Conservation (phyloP, 2,888 invertebrate genomes). For the Nycteola revayana region DNA sequence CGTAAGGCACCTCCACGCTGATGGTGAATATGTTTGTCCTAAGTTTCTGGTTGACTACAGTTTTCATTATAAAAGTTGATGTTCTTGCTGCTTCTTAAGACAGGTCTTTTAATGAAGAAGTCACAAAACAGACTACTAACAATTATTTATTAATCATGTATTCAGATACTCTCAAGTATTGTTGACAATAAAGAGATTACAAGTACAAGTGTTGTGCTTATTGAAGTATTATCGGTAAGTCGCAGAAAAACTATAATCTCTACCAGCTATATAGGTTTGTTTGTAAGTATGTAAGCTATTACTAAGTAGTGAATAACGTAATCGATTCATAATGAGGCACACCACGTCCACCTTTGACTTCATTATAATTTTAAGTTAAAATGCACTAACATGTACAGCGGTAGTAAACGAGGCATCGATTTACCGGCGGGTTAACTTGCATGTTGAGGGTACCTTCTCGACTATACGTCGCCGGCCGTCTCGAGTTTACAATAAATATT, state of each 20-base stretch:
- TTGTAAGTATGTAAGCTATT: no score
- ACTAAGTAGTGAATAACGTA: not conserved
- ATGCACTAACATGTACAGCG: no score
- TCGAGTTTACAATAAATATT: no score
- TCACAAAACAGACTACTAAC: slow-evolving; percentile 10
- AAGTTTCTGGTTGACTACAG: not conserved
- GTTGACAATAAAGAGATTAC: slow-evolving; percentile 5
- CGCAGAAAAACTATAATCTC: slow-evolving; percentile 11
- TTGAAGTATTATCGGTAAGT: slow-evolving; percentile 14
- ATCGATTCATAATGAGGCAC: slow-evolving; percentile 5
- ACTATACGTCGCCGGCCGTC: no score
- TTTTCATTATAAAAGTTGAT: no score
- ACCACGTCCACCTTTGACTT: no score
- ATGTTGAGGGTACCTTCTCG: no score
- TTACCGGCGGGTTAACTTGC: no score
- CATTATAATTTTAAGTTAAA: no score
- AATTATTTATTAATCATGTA: slow-evolving; percentile 1
- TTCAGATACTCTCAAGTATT: not conserved
- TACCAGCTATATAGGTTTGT: slow-evolving; percentile 17
- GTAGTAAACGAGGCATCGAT: no score
- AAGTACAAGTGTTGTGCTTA: slow-evolving; percentile 15
- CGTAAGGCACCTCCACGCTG: slow-evolving; percentile 12
- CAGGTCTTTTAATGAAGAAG: slow-evolving; percentile 9
- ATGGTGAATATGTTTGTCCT: slow-evolving; percentile 15
- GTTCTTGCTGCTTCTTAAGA: slow-evolving; percentile 3